A percentile compares a stretch with the other conserved stretches of the same genome.
Evolutionary conservation across 2,113 vertebrate genomes (phyloP).

Genomic region (Edolisoma coerulescens): DNA sequence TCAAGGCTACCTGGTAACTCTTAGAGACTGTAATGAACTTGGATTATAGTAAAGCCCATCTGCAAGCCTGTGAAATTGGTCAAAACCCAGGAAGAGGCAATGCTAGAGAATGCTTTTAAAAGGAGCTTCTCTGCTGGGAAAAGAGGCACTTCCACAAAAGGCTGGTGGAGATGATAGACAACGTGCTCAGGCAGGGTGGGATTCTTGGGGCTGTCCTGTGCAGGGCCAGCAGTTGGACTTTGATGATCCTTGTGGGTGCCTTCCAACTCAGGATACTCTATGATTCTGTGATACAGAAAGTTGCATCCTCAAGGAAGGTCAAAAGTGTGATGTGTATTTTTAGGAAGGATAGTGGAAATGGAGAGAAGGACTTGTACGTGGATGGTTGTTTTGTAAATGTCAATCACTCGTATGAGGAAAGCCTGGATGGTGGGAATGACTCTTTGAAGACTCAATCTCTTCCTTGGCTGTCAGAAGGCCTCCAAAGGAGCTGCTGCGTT

Average conservation of each 20-base stretch:
- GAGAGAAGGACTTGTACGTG: neutral
- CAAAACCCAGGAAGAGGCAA: neutral
- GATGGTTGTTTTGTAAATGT: neutral
- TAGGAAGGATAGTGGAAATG: neutral
- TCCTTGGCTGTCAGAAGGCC: neutral
- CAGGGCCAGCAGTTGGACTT: neutral
- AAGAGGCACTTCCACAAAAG: neutral
- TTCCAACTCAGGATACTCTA: neutral
- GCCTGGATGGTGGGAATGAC: neutral
- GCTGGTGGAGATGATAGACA: neutral
- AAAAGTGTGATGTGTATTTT: neutral
- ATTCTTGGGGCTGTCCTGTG: neutral
- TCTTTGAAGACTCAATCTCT: neutral
- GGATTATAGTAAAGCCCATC: neutral
- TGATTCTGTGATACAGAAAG: neutral
- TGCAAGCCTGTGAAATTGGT: neutral
- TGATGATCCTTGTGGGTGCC: neutral
- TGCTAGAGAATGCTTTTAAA: neutral
- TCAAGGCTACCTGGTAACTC: neutral
- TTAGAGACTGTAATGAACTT: neutral
- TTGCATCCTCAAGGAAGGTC: neutral
- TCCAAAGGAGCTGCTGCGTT: neutral
- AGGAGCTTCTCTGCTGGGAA: neutral
- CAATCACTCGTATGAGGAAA: neutral
- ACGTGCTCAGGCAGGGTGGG: neutral